These are phyloP conservation scores for Pachydiplax longipennis DNA, from an alignment of 2,888 invertebrate species.

Conservation along the genomic window DNA sequence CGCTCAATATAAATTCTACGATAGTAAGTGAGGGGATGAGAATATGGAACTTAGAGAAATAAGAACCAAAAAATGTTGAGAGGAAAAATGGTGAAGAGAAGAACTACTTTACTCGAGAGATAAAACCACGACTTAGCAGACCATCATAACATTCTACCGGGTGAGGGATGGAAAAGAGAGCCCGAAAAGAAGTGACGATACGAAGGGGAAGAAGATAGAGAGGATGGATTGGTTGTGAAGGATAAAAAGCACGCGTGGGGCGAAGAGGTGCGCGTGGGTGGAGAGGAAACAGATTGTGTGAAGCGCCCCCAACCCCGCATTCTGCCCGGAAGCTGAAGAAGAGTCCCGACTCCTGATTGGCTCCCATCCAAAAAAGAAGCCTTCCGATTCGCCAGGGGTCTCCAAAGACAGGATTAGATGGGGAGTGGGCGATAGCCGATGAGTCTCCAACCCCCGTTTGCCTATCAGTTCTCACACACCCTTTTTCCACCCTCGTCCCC, in stretches of 20 bases:
- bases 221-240: neutral
- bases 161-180: too few relatives aligned
- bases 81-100: neutral
- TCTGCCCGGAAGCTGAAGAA: conserved; percentile 22
- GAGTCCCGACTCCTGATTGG: conserved; percentile 39
- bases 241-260: neutral
- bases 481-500: neutral
- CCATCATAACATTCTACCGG: neutral
- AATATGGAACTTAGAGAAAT: too few relatives aligned
- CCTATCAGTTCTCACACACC: neutral
- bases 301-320: neutral
- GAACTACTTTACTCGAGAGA: neutral
- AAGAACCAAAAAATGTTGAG: too few relatives aligned
- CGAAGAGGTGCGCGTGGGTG: neutral
- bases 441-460: neutral
- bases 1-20: too few relatives aligned
- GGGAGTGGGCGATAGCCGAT: conserved; percentile 31
- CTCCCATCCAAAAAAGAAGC: neutral
- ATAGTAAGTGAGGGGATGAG: too few relatives aligned
- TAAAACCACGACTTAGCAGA: neutral
- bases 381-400: conserved; percentile 30
- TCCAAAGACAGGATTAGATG: conserved; percentile 31
- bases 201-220: neutral
- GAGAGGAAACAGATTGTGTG: neutral
- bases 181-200: neutral